Conservation (phyloP, 2,888 invertebrate species). For the Sphaerophoria taeniata region DNA sequence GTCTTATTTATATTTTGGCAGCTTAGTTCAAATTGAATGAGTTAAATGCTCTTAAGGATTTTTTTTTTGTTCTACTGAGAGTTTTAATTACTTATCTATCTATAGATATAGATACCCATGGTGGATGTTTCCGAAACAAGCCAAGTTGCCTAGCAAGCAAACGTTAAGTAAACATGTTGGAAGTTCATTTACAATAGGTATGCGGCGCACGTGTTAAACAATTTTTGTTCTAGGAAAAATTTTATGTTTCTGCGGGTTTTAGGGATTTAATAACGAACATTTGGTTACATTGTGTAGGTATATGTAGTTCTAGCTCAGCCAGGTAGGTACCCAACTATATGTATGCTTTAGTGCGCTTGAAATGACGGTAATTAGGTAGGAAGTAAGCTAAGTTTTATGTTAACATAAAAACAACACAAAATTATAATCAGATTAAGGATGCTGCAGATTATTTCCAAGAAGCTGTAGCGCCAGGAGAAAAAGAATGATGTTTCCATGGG, state of each 20-base stretch:
- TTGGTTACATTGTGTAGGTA: too few relatives aligned
- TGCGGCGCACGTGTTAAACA: constrained; percentile 1
- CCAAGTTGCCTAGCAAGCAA: not conserved
- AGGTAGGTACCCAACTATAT: too few relatives aligned
- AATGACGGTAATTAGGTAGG: constrained; percentile 9
- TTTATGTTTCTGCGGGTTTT: not conserved
- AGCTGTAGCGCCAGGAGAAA: not conserved
- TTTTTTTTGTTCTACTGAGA: not conserved
- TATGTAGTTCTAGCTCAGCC: too few relatives aligned
- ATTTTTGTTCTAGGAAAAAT: not conserved
- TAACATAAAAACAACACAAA: not conserved
- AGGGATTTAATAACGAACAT: not conserved
- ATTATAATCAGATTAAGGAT: constrained; percentile 24
- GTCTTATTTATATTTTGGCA: constrained; percentile 18
- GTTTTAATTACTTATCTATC: not conserved
- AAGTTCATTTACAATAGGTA: constrained; percentile 9
- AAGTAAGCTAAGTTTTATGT: not conserved
- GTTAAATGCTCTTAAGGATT: not conserved
- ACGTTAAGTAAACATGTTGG: constrained; percentile 29
- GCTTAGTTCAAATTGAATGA: constrained; percentile 8
- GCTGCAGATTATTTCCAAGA: not conserved
- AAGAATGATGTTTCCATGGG: not conserved
- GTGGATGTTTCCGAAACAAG: not conserved
- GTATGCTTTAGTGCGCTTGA: constrained; percentile 10
- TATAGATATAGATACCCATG: not conserved